A percentile compares a stretch with the other conserved stretches of the same genome.
phyloP scores from a whole-genome alignment of 2,888 invertebrate genomes.

The Tenthredo mesomela region DNA sequence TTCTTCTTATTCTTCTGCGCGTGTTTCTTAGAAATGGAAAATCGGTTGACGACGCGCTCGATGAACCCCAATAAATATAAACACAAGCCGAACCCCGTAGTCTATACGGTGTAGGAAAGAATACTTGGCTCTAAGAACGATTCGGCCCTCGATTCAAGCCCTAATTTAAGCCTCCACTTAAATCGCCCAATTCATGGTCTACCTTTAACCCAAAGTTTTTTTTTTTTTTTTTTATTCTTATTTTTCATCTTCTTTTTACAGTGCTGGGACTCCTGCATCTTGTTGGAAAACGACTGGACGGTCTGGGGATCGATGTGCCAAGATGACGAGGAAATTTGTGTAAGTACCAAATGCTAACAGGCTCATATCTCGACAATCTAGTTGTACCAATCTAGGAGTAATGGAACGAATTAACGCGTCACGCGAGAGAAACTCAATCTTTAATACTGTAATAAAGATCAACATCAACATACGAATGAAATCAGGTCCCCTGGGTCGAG shows the following conservation, averaged over 20 bases:
- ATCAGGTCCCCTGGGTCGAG: constrained; percentile 9
- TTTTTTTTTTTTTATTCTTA: constrained; percentile 55
- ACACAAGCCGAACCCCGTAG: constrained; percentile 65
- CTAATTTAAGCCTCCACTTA: constrained; percentile 56
- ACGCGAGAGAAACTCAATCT: constrained; percentile 45
- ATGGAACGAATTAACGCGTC: constrained; percentile 43
- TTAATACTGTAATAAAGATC: neutral
- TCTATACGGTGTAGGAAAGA: neutral
- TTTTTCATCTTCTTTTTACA: constrained; percentile 67
- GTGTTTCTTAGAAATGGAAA: constrained; percentile 68
- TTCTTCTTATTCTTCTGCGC: constrained; percentile 53
- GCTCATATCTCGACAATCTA: neutral
- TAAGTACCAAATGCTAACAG: constrained; percentile 62
- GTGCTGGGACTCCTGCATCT: constrained; percentile 75
- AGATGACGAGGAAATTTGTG: constrained; percentile 69
- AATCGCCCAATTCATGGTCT: constrained; percentile 72
- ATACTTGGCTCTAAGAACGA: constrained; percentile 25
- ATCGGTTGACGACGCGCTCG: constrained; percentile 54
- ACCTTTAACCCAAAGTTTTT: constrained; percentile 51
- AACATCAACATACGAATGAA: constrained; percentile 18
- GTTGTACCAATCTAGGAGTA: constrained; percentile 33
- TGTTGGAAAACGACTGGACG: constrained; percentile 73
- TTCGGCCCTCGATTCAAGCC: constrained; percentile 49
- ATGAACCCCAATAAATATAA: constrained; percentile 76
- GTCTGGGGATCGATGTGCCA: constrained; percentile 72